Conservation (phyloP, 2,888 invertebrate genomes). For the Seira sanloemensis region DNA sequence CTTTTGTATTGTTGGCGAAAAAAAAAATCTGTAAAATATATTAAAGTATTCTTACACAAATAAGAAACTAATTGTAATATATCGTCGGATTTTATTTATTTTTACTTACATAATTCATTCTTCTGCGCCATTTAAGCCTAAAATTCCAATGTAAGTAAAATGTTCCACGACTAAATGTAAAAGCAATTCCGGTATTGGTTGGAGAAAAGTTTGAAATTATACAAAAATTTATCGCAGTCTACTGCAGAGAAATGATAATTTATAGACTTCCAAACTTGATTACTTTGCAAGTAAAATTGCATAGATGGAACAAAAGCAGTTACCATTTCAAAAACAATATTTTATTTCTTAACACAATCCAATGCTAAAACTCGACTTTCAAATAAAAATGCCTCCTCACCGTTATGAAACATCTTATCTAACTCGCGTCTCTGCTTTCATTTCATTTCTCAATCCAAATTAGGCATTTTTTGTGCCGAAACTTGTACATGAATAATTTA, state of each 20-base stretch:
- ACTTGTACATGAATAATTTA: background rate
- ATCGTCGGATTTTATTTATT: background rate
- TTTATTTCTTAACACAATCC: background rate
- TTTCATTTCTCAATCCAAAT: background rate
- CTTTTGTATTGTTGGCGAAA: no score
- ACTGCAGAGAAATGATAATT: conserved; percentile 25
- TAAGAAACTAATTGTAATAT: background rate
- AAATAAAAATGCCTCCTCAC: background rate
- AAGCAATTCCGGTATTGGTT: background rate
- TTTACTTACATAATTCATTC: background rate
- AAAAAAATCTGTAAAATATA: no score
- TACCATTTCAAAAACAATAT: no score
- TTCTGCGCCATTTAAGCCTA: background rate
- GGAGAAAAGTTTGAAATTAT: background rate
- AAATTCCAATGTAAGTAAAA: background rate
- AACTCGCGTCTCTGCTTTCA: no score
- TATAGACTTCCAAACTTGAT: conserved; percentile 40
- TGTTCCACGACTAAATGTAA: background rate
- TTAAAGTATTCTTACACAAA: no score
- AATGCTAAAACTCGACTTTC: background rate
- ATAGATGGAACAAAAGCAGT: background rate
- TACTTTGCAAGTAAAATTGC: conserved; percentile 42
- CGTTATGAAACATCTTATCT: background rate
- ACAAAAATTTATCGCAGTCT: no score
- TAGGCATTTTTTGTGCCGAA: no score